phyloP scores from a whole-genome alignment of 2,113 vertebrate species.

The Malurus cyaneus region DNA sequence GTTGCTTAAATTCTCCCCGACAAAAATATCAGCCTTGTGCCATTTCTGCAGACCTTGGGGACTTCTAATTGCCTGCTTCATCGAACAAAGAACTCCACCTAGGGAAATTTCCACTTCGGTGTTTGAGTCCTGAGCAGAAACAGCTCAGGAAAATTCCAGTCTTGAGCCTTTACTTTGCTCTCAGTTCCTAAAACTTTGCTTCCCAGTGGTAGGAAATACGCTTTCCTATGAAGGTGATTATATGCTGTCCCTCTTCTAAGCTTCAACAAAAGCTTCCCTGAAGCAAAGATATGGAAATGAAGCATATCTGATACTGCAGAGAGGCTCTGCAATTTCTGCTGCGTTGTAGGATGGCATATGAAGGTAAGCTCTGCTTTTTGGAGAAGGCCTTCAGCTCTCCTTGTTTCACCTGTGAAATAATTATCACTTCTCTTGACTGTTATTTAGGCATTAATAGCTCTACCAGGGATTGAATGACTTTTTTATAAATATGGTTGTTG shows the following conservation, averaged over 20 bases:
- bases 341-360: neutral
- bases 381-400: neutral
- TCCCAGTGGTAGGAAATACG: neutral
- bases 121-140: neutral
- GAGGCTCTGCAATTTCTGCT: neutral
- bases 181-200: neutral
- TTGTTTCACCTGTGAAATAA: neutral
- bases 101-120: slow-evolving; percentile 55
- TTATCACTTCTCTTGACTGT: neutral
- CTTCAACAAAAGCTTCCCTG: neutral
- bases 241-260: neutral
- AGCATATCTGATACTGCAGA: neutral
- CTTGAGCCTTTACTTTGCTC: neutral
- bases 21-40: neutral
- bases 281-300: neutral
- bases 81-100: slow-evolving; percentile 61
- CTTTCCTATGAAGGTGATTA: no score
- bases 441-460: neutral
- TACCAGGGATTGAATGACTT: neutral
- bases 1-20: neutral
- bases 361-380: neutral
- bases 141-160: slow-evolving; percentile 45
- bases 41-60: slow-evolving; percentile 53
- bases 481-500: neutral
- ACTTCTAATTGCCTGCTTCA: slow-evolving; percentile 52